Conservation (phyloP, 2,888 invertebrate species). For the Galerucella calmariensis region DNA sequence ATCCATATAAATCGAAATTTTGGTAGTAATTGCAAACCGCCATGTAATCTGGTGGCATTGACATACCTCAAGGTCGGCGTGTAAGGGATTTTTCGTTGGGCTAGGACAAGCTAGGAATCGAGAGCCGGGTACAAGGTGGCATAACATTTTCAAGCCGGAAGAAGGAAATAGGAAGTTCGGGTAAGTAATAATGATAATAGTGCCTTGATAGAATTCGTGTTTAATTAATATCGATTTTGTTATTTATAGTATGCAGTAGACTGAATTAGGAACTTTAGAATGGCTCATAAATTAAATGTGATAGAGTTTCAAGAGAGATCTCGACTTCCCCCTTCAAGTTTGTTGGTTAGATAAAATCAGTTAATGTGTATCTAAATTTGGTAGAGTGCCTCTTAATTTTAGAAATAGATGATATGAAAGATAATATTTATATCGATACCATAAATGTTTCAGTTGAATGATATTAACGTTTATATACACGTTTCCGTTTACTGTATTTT, state of each 20-base stretch:
- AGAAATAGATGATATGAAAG: not conserved
- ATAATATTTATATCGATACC: not conserved
- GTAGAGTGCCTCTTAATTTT: not conserved
- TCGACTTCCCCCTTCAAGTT: not conserved
- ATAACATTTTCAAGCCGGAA: conserved; percentile 3
- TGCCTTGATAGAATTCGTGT: conserved; percentile 6
- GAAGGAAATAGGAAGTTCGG: not conserved
- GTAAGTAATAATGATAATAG: not conserved
- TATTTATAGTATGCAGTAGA: conserved; percentile 7
- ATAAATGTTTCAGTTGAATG: too few species aligned
- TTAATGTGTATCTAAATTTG: not conserved
- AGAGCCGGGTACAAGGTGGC: conserved; percentile 12
- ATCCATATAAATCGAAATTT: not conserved
- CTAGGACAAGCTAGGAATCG: conserved; percentile 15
- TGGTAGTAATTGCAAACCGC: not conserved
- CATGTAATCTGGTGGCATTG: conserved; percentile 12
- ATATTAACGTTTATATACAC: too few species aligned
- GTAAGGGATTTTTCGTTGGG: conserved; percentile 14
- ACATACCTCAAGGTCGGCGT: conserved; percentile 19
- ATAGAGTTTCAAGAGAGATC: not conserved
- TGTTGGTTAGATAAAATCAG: not conserved
- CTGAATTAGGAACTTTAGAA: not conserved
- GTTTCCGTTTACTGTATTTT: too few species aligned
- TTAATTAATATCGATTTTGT: conserved; percentile 15
- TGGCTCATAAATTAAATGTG: conserved; percentile 6